phyloP scores from a whole-genome alignment of 2,888 invertebrate species.

The Sacculina carcini region DNA sequence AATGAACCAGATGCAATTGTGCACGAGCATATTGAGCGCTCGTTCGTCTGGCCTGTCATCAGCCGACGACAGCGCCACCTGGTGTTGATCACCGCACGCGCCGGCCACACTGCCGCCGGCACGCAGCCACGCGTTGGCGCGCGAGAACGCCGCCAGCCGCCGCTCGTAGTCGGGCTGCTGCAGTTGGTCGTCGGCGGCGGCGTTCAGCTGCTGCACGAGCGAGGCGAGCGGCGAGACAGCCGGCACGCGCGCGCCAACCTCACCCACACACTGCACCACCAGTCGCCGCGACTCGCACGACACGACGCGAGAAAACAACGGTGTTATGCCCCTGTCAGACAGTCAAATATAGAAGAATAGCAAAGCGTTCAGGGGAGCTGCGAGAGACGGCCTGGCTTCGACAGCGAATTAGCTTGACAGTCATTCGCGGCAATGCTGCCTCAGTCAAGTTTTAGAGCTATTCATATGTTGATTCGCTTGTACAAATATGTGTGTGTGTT shows the following conservation, averaged over 20 bases:
- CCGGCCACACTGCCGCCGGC: no score
- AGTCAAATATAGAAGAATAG: no score
- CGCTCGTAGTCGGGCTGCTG: slow-evolving; percentile 76
- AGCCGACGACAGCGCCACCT: no score
- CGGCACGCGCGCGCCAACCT: not conserved
- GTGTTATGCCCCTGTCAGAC: not conserved
- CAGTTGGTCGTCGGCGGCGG: slow-evolving; percentile 62
- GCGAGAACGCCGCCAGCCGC: slow-evolving; percentile 47
- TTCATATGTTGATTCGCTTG: no score
- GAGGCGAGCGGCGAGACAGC: slow-evolving; percentile 19
- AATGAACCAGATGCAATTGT: slow-evolving; percentile 55
- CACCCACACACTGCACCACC: not conserved
- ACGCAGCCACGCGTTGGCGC: slow-evolving; percentile 29
- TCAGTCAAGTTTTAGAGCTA: no score
- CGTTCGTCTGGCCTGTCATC: no score
- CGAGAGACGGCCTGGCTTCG: no score
- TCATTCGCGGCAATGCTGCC: no score
- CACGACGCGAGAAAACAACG: not conserved
- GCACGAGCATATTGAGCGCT: slow-evolving; percentile 39
- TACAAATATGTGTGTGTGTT: no score
- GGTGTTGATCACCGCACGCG: no score
- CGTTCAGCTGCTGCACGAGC: slow-evolving; percentile 43
- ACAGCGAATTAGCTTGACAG: no score
- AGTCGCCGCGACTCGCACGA: not conserved
- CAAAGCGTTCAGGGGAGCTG: no score